Conservation (phyloP, 2,888 invertebrate genomes). For the Panzeria rudis region DNA sequence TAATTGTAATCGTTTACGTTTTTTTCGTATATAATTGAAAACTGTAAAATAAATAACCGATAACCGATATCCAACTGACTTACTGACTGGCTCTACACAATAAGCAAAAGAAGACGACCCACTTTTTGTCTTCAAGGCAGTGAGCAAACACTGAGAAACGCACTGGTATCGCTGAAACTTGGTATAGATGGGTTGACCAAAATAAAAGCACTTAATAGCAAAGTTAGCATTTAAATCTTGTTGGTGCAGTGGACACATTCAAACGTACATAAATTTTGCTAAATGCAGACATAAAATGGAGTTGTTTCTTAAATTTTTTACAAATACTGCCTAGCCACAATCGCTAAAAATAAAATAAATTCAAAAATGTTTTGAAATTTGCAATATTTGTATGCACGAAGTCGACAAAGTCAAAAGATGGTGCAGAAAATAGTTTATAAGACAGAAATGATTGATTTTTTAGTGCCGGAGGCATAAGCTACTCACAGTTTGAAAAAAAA, state of each 20-base stretch:
- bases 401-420: constrained; percentile 12
- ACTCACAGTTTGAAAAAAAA: constrained; percentile 9
- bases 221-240: constrained; percentile 12
- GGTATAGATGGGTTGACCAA: constrained; percentile 28
- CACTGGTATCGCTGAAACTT: constrained; percentile 3
- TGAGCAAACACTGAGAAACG: neutral
- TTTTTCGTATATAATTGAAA: constrained; percentile 61
- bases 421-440: constrained; percentile 19
- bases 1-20: constrained; percentile 32
- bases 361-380: constrained; percentile 23
- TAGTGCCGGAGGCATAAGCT: constrained; percentile 43
- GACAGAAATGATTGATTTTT: constrained; percentile 63
- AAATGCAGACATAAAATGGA: constrained; percentile 41
- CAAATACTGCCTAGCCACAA: constrained; percentile 56
- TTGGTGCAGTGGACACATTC: neutral
- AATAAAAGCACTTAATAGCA: constrained; percentile 36
- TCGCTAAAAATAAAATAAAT: constrained; percentile 20
- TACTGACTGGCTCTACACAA: constrained; percentile 17
- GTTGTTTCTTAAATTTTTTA: constrained; percentile 64
- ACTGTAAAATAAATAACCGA: constrained; percentile 69
- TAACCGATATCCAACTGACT: constrained; percentile 48
- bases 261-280: constrained; percentile 27
- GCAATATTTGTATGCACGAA: constrained; percentile 9
- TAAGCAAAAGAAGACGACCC: constrained; percentile 41
- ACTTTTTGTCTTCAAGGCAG: constrained; percentile 40